phyloP scores from a whole-genome alignment of 1,140 invertebrate species.

The Drosophila sucinea region DNA sequence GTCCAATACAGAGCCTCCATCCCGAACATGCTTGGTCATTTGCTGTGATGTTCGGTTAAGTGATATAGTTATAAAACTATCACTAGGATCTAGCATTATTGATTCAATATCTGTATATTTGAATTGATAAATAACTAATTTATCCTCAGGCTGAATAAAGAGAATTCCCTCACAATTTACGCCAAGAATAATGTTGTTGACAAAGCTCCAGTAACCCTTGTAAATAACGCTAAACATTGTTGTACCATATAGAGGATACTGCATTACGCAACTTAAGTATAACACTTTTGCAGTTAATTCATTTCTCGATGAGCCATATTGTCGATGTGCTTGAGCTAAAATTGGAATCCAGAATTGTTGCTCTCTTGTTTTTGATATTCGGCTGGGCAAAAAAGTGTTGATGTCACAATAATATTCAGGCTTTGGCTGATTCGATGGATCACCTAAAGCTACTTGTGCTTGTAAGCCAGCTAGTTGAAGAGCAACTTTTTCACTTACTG shows the following conservation, averaged over 20 bases:
- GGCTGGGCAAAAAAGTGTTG: slow-evolving; percentile 90
- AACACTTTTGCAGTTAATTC: slow-evolving; percentile 96
- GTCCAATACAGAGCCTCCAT: slow-evolving; percentile 73
- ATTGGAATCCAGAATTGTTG: slow-evolving; percentile 94
- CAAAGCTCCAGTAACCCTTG: slow-evolving; percentile 96
- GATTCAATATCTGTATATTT: slow-evolving; percentile 94
- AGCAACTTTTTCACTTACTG: slow-evolving; percentile 96
- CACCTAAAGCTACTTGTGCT: slow-evolving; percentile 95
- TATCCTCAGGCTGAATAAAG: slow-evolving; percentile 94
- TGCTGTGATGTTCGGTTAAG: slow-evolving; percentile 83
- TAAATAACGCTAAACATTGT: slow-evolving; percentile 96
- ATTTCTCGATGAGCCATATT: slow-evolving; percentile 95
- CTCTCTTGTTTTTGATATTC: slow-evolving; percentile 89
- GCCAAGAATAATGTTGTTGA: slow-evolving; percentile 87
- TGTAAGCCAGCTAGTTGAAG: slow-evolving; percentile 96
- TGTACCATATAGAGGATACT: slow-evolving; percentile 97
- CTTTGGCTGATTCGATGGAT: slow-evolving; percentile 86
- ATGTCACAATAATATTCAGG: slow-evolving; percentile 92
- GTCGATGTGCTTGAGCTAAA: slow-evolving; percentile 92
- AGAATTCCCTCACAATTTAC: slow-evolving; percentile 96
- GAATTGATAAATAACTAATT: slow-evolving; percentile 94
- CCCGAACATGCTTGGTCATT: slow-evolving; percentile 83
- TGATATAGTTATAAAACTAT: slow-evolving; percentile 95
- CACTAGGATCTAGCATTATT: slow-evolving; percentile 95
- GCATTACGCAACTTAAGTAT: slow-evolving; percentile 98